These are phyloP conservation scores for Ciconia stormi DNA, from an alignment of 2,113 vertebrate genomes.

Conservation along the genomic window DNA sequence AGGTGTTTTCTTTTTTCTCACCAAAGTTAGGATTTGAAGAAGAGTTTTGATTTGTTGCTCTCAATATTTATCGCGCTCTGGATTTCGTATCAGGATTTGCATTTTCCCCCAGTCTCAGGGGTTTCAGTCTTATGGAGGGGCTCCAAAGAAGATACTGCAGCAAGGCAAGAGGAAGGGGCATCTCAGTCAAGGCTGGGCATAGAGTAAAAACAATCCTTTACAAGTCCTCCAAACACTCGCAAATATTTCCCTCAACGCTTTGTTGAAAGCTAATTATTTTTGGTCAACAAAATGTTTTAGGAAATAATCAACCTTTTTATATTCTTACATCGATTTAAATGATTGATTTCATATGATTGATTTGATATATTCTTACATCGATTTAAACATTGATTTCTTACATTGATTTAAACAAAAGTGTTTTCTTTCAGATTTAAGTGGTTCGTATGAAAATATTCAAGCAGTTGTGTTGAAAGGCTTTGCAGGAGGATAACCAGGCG, in stretches of 20 bases:
- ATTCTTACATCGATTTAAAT: background rate
- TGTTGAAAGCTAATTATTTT: background rate
- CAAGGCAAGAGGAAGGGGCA: background rate
- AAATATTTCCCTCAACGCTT: background rate
- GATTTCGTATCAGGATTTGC: background rate
- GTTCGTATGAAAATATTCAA: background rate
- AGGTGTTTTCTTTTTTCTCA: background rate
- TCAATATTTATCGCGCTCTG: background rate
- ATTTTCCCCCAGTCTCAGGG: background rate
- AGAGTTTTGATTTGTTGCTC: background rate
- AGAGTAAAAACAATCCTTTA: background rate
- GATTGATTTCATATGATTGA: background rate
- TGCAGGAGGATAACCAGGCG: fast-evolving
- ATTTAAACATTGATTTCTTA: background rate
- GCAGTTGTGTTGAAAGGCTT: background rate
- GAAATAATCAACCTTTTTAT: background rate
- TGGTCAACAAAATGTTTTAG: background rate
- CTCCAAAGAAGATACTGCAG: background rate
- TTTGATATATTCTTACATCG: background rate
- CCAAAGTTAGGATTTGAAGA: background rate
- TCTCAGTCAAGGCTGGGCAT: background rate
- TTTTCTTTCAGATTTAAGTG: background rate
- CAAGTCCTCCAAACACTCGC: too few relatives aligned
- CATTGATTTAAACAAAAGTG: background rate
- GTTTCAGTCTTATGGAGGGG: background rate